Evolutionary conservation across 2,113 vertebrate species (phyloP).

Genomic region (Quiscalus mexicanus): DNA sequence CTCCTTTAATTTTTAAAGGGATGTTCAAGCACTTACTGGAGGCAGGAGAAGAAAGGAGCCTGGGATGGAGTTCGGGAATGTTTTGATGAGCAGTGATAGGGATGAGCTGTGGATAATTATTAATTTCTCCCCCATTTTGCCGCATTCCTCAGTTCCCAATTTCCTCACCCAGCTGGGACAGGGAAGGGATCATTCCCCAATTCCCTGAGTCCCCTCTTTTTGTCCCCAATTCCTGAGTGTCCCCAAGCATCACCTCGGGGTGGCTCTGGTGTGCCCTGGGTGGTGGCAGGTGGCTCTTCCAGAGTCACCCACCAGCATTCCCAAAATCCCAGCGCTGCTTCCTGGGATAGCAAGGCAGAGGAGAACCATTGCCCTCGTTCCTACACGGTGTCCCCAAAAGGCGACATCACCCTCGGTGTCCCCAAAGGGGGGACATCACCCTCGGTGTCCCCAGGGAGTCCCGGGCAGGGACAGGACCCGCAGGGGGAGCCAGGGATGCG

Average conservation of each 20-base stretch:
- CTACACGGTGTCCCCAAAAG: neutral
- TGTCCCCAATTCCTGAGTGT: fast-evolving
- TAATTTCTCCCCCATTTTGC: neutral
- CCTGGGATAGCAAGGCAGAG: fast-evolving
- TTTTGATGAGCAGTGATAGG: conserved; percentile 53
- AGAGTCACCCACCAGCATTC: fast-evolving
- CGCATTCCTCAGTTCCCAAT: neutral
- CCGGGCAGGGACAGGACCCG: no score
- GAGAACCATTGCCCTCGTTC: fast-evolving
- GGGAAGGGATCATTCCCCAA: neutral
- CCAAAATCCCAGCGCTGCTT: fast-evolving
- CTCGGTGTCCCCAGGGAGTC: no score
- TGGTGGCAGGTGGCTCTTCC: fast-evolving
- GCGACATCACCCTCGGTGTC: no score
- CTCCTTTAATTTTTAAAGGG: conserved; percentile 74
- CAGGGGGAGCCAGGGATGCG: fast-evolving
- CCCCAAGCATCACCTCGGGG: fast-evolving
- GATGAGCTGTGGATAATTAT: neutral
- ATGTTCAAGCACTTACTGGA: conserved; percentile 62
- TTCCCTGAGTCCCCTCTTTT: fast-evolving
- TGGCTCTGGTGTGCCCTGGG: neutral
- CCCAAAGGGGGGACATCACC: no score
- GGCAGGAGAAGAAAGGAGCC: conserved; percentile 45
- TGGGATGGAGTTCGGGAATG: conserved; percentile 15
- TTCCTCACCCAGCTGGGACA: neutral